Conservation (phyloP, 2,888 invertebrate species). For the Biston betularia region DNA sequence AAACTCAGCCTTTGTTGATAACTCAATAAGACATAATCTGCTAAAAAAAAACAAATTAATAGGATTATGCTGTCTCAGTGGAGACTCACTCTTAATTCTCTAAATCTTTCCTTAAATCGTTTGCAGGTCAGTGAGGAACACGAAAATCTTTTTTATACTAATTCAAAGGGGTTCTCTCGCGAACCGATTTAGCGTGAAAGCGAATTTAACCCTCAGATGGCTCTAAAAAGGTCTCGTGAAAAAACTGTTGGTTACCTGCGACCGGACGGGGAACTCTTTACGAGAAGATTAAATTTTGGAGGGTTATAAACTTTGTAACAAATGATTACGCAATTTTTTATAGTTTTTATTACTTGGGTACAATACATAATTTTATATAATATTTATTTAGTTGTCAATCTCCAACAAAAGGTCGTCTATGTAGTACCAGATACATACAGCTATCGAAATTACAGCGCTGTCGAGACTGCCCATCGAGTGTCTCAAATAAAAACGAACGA, state of each 20-base stretch:
- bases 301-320: conserved; percentile 47
- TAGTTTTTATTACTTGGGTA: conserved; percentile 25
- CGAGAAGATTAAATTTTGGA: conserved; percentile 57
- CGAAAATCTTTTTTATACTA: conserved; percentile 63
- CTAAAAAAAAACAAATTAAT: conserved; percentile 53
- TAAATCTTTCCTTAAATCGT: conserved; percentile 60
- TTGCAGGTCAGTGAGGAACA: conserved; percentile 60
- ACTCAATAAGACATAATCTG: conserved; percentile 57
- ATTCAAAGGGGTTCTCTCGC: conserved; percentile 66
- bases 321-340: conserved; percentile 36
- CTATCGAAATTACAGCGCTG: too few species aligned
- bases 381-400: background rate
- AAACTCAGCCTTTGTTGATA: conserved; percentile 44
- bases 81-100: conserved; percentile 44
- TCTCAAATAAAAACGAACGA: too few species aligned
- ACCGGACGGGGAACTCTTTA: conserved; percentile 53
- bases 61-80: conserved; percentile 48
- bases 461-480: too few species aligned
- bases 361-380: background rate
- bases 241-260: conserved; percentile 68
- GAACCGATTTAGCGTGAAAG: conserved; percentile 74
- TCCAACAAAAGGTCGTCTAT: too few species aligned
- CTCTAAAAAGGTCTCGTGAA: conserved; percentile 60
- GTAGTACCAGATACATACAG: too few species aligned
- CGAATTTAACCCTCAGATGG: conserved; percentile 69